Evolutionary conservation across 2,113 vertebrate species (phyloP).

Genomic region (Procavia capensis): DNA sequence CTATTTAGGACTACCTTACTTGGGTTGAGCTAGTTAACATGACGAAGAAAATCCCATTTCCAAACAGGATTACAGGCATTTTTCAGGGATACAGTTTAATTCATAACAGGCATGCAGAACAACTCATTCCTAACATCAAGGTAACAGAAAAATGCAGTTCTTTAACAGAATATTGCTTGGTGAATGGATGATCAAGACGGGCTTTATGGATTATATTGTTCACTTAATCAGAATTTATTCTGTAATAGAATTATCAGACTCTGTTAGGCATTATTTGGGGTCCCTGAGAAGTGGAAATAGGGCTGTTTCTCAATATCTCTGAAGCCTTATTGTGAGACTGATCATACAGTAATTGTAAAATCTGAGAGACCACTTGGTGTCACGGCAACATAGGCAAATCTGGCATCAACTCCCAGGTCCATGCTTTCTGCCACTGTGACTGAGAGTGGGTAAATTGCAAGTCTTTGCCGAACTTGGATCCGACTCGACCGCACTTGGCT

Average conservation of each 20-base stretch:
- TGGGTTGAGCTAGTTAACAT: background rate
- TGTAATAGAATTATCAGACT: background rate
- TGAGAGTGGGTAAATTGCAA: background rate
- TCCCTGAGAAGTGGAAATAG: background rate
- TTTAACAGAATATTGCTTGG: background rate
- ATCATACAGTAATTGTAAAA: background rate
- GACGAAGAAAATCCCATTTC: background rate
- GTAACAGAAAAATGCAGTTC: background rate
- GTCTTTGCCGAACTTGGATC: background rate
- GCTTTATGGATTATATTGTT: background rate
- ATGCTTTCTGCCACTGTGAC: background rate
- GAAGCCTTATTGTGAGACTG: background rate
- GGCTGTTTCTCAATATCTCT: background rate
- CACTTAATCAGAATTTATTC: background rate
- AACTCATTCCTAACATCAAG: background rate
- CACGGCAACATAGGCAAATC: background rate
- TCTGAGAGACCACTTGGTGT: too few relatives aligned
- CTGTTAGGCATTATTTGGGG: background rate
- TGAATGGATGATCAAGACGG: background rate
- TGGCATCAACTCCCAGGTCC: fast-evolving
- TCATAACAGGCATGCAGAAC: background rate
- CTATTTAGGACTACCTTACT: background rate
- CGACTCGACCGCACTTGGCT: too few relatives aligned
- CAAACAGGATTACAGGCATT: background rate
- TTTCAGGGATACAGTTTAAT: background rate